phyloP scores from a whole-genome alignment of 2,113 vertebrate species.

The Amia ocellicauda region DNA sequence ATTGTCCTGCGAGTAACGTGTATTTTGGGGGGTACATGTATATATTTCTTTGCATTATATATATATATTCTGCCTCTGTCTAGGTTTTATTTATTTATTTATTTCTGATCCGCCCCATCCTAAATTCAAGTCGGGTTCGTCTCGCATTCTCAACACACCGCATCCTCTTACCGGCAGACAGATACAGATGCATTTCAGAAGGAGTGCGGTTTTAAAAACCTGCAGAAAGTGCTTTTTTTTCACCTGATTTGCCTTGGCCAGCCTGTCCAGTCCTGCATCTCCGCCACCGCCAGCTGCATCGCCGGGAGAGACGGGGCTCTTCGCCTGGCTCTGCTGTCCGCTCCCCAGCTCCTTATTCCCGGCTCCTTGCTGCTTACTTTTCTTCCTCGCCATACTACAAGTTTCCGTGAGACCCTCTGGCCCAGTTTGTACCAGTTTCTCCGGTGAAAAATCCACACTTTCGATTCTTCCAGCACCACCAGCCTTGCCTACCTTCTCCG shows the following conservation, averaged over 20 bases:
- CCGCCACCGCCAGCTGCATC: conserved; percentile 68
- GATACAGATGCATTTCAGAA: too few species aligned
- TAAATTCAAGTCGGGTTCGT: conserved; percentile 5
- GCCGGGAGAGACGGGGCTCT: conserved; percentile 65
- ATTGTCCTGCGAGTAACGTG: background rate
- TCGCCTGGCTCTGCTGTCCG: conserved; percentile 66
- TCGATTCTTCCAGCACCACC: conserved; percentile 60
- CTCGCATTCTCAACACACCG: background rate
- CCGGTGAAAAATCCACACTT: conserved; percentile 48
- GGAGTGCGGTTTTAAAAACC: too few species aligned
- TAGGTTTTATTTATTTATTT: conserved; percentile 38
- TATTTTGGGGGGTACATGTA: background rate
- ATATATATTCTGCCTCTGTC: too few species aligned
- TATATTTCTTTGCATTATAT: too few species aligned
- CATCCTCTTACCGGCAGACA: background rate
- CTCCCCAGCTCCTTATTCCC: conserved; percentile 65
- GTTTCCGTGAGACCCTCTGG: conserved; percentile 45
- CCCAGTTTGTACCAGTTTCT: conserved; percentile 61
- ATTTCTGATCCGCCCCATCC: conserved; percentile 20
- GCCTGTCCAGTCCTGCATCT: conserved; percentile 67
- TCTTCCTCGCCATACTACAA: conserved; percentile 79
- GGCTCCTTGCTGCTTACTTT: conserved; percentile 75
- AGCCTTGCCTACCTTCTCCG: conserved; percentile 70
- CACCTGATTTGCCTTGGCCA: conserved; percentile 72
- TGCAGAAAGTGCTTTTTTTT: conserved; percentile 22